Evolutionary conservation across 2,797 vertebrate genomes (phyloP).

Genomic region (Thunnus albacares): DNA sequence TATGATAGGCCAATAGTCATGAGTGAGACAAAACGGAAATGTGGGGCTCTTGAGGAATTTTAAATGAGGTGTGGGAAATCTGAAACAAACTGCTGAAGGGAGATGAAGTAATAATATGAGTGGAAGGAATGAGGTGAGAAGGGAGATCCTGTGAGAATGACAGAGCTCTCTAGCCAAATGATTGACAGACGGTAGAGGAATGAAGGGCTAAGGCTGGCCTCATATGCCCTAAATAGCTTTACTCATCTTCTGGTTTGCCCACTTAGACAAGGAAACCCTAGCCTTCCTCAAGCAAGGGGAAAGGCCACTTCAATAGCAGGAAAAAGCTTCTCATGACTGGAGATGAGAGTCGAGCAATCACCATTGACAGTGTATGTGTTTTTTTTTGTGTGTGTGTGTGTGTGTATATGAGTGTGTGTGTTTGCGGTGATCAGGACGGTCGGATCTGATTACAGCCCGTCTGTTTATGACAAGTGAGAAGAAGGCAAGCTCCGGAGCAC

Average conservation of each 20-base stretch:
- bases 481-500: slow-evolving; percentile 19
- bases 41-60: slow-evolving; percentile 14
- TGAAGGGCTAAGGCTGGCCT: slow-evolving; percentile 54
- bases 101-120: slow-evolving; percentile 40
- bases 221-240: slow-evolving; percentile 49
- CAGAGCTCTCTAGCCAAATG: slow-evolving; percentile 41
- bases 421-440: slow-evolving; percentile 19
- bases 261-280: slow-evolving; percentile 78
- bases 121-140: slow-evolving; percentile 44
- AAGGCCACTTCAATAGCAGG: slow-evolving; percentile 72
- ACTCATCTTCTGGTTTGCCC: slow-evolving; percentile 69
- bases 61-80: slow-evolving; percentile 28
- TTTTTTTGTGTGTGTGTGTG: slow-evolving; percentile 40
- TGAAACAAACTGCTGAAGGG: slow-evolving; percentile 21
- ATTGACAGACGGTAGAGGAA: slow-evolving; percentile 71
- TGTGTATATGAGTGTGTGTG: slow-evolving; percentile 37
- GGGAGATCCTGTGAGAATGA: slow-evolving; percentile 41
- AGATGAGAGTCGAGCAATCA: slow-evolving; percentile 71
- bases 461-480: slow-evolving; percentile 32
- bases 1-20: slow-evolving; percentile 12
- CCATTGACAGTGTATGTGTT: slow-evolving; percentile 59
- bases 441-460: slow-evolving; percentile 61
- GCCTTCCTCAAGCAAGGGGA: slow-evolving; percentile 57
- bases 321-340: slow-evolving; percentile 56
- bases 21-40: slow-evolving; percentile 33